Evolutionary conservation across 2,113 vertebrate genomes (phyloP), one percentile per base, ranked within the genome.

Genomic region (Cardinalis cardinalis): DNA sequence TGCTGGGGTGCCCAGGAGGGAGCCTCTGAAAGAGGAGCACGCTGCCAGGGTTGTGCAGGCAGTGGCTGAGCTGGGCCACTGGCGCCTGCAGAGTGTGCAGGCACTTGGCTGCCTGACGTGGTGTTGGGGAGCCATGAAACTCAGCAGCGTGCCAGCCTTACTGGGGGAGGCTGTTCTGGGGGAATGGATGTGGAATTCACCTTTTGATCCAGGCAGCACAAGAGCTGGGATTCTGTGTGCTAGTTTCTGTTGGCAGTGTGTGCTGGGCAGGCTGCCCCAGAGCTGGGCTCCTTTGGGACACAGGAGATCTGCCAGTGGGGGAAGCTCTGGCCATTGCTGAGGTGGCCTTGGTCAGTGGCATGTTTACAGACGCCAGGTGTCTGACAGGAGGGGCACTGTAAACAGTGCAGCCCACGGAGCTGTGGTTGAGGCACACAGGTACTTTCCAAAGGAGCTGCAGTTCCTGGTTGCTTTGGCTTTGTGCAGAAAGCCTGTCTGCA

Each of bases 191-290:
- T 40, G 43, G 32, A 75, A n/a, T 75, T 75, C 56, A 19, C 36
- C 21, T 75, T 80, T 56, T 51, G 69, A 56, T 65, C 6, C 6
- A 24, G 64, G 34, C 23, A 56, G 48, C 63, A 1, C 5, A 0
- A 58, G 58, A 46, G 16, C n/a, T 5, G 3, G 6, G 48, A 23
- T 7, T 66, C 59, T 7, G 6, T 2, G 2, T 1, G 0, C 46
- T 46, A 46, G 19, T 75, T 79, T 90, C 70, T 68, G 53, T 80
- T n/a, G n/a, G 70, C 64, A 52, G 12, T 10, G 7, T 3, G 9
- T 17, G 46, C 51, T 8, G 63, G 46, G 78, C 21, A 59, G 49
- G 36, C 40, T 16, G 44, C 0, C 4, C 19, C 1, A 26, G 34
- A 21, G 31, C 20, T 0, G 31, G 15, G 32, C 60, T 63, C 25